Percentiles rank a stretch among this genome's conserved stretches.
These are phyloP conservation scores for Hydrocynus forskahlii DNA, from an alignment of 2,797 vertebrate species.

Conservation along the genomic window DNA sequence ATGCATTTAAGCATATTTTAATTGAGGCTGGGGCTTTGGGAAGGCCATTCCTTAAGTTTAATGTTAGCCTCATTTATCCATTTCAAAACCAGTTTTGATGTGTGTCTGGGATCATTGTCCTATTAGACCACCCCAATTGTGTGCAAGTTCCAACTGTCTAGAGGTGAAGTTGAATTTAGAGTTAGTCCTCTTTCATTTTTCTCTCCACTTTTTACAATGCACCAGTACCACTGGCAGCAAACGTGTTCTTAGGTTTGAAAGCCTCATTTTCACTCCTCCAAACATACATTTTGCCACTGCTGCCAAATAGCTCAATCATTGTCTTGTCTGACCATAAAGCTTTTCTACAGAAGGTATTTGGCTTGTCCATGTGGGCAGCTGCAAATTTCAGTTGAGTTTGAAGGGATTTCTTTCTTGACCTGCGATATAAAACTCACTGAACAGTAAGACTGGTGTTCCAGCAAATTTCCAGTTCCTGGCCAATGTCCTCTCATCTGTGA, in stretches of 20 bases:
- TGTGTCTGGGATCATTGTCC: no score
- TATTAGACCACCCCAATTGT: no score
- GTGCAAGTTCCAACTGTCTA: no score
- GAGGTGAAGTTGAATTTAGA: no score
- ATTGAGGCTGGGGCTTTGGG: no score
- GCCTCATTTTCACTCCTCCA: neutral
- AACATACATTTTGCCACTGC: conserved; percentile 2
- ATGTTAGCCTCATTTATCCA: no score
- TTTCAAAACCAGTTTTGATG: no score
- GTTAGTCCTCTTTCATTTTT: no score
- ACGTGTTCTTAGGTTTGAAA: neutral
- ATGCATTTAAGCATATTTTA: no score
- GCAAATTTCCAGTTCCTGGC: neutral
- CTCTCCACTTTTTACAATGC: no score
- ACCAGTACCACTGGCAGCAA: no score
- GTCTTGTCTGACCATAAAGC: conserved; percentile 23
- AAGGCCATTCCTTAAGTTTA: no score
- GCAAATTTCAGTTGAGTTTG: neutral
- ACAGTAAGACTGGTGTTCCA: neutral
- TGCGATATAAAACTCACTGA: neutral
- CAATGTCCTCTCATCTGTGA: neutral
- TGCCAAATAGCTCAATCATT: conserved; percentile 15
- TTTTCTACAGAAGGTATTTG: conserved; percentile 12
- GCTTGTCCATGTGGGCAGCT: neutral
- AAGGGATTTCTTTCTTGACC: neutral